A percentile compares a stretch with the other conserved stretches of the same genome.
Evolutionary conservation across 2,797 vertebrate genomes (phyloP).

Genomic region (Perodicticus potto): DNA sequence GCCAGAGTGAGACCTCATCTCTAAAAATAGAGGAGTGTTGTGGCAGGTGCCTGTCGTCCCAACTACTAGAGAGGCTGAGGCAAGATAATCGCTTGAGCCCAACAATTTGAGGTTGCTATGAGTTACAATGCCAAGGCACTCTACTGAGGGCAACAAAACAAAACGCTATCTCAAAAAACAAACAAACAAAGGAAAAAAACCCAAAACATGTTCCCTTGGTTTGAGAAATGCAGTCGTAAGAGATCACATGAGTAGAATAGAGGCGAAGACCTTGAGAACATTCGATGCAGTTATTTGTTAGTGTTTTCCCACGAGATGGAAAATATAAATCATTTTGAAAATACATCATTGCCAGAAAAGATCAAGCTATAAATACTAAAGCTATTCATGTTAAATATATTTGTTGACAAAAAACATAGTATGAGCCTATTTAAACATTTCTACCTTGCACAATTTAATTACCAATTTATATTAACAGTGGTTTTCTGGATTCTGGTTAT

Average conservation of each 20-base stretch:
- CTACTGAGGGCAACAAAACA: too few relatives aligned
- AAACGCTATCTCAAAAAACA: too few relatives aligned
- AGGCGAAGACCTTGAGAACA: slow-evolving; percentile 70
- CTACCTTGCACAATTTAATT: slow-evolving; percentile 19
- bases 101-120: too few relatives aligned
- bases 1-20: too few relatives aligned
- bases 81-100: too few relatives aligned
- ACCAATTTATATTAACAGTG: background rate
- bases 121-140: too few relatives aligned
- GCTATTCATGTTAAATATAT: slow-evolving; percentile 21
- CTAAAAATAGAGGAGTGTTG: too few relatives aligned
- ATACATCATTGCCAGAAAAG: background rate
- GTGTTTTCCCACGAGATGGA: slow-evolving; percentile 71
- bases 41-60: too few relatives aligned
- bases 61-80: too few relatives aligned
- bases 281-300: slow-evolving; percentile 50
- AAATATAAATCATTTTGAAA: slow-evolving; percentile 69
- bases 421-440: background rate
- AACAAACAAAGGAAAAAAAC: too few relatives aligned
- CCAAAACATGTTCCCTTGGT: slow-evolving; percentile 34
- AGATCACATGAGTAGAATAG: slow-evolving; percentile 28
- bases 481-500: background rate
- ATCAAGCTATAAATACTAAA: slow-evolving; percentile 56
- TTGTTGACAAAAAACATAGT: slow-evolving; percentile 45
- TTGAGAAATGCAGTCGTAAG: slow-evolving; percentile 28